phyloP scores from a whole-genome alignment of 2,113 vertebrate species.

The Zapus hudsonius region DNA sequence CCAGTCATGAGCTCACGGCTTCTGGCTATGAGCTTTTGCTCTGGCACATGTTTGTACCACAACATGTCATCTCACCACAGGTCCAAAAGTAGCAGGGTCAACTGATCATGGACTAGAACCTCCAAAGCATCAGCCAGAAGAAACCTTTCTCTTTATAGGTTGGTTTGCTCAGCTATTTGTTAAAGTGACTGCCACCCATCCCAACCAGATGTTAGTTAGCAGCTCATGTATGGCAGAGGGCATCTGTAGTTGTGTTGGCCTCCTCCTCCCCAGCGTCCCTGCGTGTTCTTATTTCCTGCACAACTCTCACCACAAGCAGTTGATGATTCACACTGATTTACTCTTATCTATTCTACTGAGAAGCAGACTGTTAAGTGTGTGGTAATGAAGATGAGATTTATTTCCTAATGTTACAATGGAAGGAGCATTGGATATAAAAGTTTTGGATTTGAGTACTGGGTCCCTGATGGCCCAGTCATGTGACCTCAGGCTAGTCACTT shows the following conservation, averaged over 20 bases:
- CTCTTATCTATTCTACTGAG: neutral
- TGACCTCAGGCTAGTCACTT: slow-evolving; percentile 6
- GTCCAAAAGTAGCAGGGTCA: neutral
- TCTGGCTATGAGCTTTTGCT: neutral
- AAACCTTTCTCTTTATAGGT: neutral
- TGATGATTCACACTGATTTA: neutral
- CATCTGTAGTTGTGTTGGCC: neutral
- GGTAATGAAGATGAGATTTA: neutral
- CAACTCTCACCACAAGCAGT: neutral
- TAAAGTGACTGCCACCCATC: neutral
- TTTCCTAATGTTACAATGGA: neutral
- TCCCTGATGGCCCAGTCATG: slow-evolving; percentile 12
- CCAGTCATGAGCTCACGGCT: neutral
- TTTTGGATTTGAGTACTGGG: neutral
- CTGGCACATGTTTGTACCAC: neutral
- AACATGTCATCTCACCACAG: neutral
- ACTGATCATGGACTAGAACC: neutral
- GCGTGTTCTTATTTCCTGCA: neutral
- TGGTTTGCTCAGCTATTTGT: neutral
- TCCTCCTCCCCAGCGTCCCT: neutral
- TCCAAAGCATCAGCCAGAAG: neutral
- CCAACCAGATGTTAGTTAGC: neutral
- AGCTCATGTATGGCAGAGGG: neutral
- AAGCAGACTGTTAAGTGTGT: neutral
- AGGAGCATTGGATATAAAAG: neutral